Evolutionary conservation across 1,140 invertebrate genomes (phyloP).

Genomic region (Papilio aristodemus): DNA sequence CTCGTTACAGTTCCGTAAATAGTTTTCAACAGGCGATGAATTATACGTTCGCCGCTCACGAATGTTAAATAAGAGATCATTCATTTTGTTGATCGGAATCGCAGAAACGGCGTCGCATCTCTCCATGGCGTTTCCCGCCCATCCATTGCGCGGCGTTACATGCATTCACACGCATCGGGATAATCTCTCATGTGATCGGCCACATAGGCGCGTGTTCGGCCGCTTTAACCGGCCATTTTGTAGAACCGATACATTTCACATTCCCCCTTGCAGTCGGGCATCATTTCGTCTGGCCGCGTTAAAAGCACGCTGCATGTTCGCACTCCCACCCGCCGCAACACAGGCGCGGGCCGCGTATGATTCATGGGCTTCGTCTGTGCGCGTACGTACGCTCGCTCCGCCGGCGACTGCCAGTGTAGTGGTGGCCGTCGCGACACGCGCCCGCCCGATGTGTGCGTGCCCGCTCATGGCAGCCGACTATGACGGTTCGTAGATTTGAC

Average conservation of each 20-base stretch:
- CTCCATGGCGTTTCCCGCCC: slow-evolving; percentile 72
- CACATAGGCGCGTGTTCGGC: slow-evolving; percentile 67
- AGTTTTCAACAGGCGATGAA: slow-evolving; percentile 16
- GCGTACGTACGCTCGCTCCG: slow-evolving; percentile 66
- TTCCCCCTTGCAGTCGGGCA: slow-evolving; percentile 69
- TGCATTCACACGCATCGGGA: slow-evolving; percentile 77
- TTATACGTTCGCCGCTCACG: slow-evolving; percentile 26
- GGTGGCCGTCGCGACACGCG: slow-evolving; percentile 61
- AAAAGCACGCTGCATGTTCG: slow-evolving; percentile 78
- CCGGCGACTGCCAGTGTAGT: slow-evolving; percentile 74
- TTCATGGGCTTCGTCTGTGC: slow-evolving; percentile 64
- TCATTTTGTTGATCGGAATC: slow-evolving; percentile 55
- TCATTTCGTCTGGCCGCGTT: slow-evolving; percentile 76
- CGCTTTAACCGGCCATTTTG: slow-evolving; percentile 74
- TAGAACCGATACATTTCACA: slow-evolving; percentile 69
- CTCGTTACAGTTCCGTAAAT: not conserved
- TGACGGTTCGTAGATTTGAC: slow-evolving; percentile 80
- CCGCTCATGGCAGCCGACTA: slow-evolving; percentile 78
- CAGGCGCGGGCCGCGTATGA: slow-evolving; percentile 68
- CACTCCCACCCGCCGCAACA: slow-evolving; percentile 77
- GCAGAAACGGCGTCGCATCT: slow-evolving; percentile 59
- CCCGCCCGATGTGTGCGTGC: slow-evolving; percentile 65
- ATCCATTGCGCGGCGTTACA: slow-evolving; percentile 63
- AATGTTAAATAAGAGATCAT: slow-evolving; percentile 49
- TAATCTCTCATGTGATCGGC: slow-evolving; percentile 77